phyloP scores from a whole-genome alignment of 2,888 invertebrate species.

The Synergus japonicus region DNA sequence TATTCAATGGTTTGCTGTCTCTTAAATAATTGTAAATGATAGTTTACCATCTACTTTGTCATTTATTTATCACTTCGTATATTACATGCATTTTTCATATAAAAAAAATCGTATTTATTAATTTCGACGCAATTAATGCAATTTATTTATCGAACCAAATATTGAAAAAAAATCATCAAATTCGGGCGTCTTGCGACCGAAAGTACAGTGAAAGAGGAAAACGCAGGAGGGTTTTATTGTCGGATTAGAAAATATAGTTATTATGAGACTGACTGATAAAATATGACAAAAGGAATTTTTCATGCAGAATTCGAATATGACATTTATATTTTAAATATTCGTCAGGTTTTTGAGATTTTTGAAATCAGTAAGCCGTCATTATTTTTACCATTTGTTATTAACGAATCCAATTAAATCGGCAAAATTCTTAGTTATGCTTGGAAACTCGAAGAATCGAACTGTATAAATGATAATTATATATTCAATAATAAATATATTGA shows the following conservation, averaged over 20 bases:
- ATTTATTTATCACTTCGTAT: conserved; percentile 20
- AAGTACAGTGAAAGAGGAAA: conserved; percentile 11
- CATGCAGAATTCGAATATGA: no score
- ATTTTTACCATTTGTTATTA: no score
- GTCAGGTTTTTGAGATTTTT: no score
- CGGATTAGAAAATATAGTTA: background rate
- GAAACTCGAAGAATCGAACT: no score
- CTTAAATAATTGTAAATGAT: conserved; percentile 2
- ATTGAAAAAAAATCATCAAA: background rate
- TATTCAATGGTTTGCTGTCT: background rate
- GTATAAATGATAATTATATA: no score
- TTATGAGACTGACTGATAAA: background rate
- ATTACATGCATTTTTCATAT: conserved; percentile 22
- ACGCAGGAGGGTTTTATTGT: background rate
- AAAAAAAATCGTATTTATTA: background rate
- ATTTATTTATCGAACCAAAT: background rate
- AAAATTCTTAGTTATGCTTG: no score
- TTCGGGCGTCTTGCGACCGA: background rate
- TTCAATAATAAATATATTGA: no score
- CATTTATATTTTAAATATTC: no score
- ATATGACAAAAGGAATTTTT: no score
- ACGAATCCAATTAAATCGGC: no score
- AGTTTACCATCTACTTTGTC: conserved; percentile 13
- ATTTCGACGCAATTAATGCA: background rate
- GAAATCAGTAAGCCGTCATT: no score